A percentile compares a stretch with the other conserved stretches of the same genome.
phyloP scores from a whole-genome alignment of 2,797 vertebrate species.

The Enteromius treurensis region DNA sequence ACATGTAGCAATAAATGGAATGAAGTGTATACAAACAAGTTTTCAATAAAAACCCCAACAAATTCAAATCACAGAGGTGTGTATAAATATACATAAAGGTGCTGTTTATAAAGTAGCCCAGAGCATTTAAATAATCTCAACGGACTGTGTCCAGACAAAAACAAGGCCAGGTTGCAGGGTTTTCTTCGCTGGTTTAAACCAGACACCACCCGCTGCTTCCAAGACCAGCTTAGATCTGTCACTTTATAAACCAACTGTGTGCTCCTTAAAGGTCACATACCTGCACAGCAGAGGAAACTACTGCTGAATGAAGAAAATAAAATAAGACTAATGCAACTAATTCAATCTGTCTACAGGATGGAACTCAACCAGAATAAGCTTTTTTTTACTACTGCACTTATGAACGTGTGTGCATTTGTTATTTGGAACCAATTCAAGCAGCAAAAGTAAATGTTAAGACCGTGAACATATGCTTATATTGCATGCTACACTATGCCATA shows the following conservation, averaged over 20 bases:
- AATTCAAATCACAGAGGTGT: constrained; percentile 16
- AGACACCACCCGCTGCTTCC: neutral
- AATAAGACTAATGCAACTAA: neutral
- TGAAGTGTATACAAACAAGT: neutral
- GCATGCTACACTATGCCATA: neutral
- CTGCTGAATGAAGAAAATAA: neutral
- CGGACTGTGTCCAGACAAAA: constrained; percentile 49
- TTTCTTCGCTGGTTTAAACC: constrained; percentile 20
- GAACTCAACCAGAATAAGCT: neutral
- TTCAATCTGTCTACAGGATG: neutral
- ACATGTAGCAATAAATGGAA: constrained; percentile 4
- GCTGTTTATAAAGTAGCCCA: constrained; percentile 27
- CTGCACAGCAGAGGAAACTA: neutral
- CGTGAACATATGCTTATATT: neutral
- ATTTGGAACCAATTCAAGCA: neutral
- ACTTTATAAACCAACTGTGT: neutral
- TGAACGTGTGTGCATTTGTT: neutral
- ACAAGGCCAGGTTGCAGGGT: constrained; percentile 23
- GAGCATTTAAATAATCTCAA: constrained; percentile 50
- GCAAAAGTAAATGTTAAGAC: neutral
- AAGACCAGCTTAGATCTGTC: constrained; percentile 42
- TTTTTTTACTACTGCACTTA: neutral
- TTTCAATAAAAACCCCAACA: neutral
- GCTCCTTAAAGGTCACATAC: neutral
- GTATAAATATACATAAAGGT: constrained; percentile 24